Evolutionary conservation across 2,113 vertebrate genomes (phyloP), one percentile per base, ranked within the genome.

Genomic region (Falcunculus frontatus): DNA sequence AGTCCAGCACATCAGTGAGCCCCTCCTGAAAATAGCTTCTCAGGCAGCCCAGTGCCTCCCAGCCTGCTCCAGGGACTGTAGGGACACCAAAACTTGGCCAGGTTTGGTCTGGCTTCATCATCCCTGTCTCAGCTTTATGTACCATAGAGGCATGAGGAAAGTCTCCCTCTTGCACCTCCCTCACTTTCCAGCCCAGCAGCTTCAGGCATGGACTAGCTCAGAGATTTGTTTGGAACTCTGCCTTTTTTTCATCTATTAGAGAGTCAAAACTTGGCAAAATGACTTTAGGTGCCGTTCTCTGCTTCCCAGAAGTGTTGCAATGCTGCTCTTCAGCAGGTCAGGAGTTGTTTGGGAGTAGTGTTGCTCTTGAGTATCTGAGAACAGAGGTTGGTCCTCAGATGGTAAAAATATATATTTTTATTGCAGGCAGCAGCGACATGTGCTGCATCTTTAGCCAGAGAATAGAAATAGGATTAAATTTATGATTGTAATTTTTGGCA

Each of bases 161-260:
- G 29, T 35, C 59, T 57, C 7, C 14, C 11, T 18, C 0, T 0
- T 5, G 7, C 19, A 42, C 13, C 16, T 55, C 8, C 56, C 21
- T 68, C n/a, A 25, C 41, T 75, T 52, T 68, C 37, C 41, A 90
- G 42, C 30, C 60, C 68, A 81, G 47, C 35, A 90, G 41, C 52
- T 93, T 56, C 52, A 82, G 60, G 18, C 26, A 63, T 21, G 17
- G 76, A 29, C 23, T 64, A 52, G 19, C 47, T 17, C 30, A 63
- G 63, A 77, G 72, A 35, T 42, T 69, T 47, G 47, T 73, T 65
- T 46, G 29, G n/a, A 92, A 62, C 7, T 16, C 26, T 44, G 27
- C 9, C 7, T 47, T 81, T 89, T 75, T 67, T 74, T 65, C 8
- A 20, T 21, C 6, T 27, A 37, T 55, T 47, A 74, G 46, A 84